These are phyloP conservation scores for Parauchenoglanis punctatus DNA, from an alignment of 2,797 vertebrate species.

Conservation along the genomic window DNA sequence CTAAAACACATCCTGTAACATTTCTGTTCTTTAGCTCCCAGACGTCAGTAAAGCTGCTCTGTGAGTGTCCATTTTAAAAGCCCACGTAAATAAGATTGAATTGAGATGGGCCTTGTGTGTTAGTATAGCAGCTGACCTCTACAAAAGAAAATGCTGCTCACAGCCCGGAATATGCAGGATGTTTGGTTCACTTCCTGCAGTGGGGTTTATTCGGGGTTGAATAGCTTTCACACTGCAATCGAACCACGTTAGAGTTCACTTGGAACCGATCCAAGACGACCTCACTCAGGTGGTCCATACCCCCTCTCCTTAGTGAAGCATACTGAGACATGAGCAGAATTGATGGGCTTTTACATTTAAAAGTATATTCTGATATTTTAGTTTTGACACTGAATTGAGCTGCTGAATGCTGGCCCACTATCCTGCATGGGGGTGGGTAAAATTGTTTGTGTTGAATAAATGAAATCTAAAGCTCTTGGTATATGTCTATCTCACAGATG, in stretches of 20 bases:
- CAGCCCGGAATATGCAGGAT: background rate
- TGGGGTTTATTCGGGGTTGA: background rate
- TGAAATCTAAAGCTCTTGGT: background rate
- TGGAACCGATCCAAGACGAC: background rate
- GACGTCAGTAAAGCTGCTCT: no score
- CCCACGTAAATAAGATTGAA: background rate
- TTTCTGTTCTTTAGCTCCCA: background rate
- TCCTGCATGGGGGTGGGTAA: background rate
- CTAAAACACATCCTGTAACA: background rate
- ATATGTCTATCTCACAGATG: slow-evolving; percentile 71
- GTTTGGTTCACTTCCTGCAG: background rate
- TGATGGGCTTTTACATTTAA: background rate
- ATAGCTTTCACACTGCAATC: background rate
- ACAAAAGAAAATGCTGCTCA: background rate
- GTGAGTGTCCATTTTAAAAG: background rate
- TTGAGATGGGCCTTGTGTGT: background rate
- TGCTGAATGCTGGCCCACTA: background rate
- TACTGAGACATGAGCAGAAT: background rate
- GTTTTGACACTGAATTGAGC: background rate
- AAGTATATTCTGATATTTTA: background rate
- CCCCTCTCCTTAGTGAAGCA: background rate
- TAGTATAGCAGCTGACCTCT: background rate
- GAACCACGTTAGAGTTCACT: background rate
- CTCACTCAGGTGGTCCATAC: background rate
- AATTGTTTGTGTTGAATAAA: background rate